phyloP scores from a whole-genome alignment of 1,140 invertebrate species.

The Drosophila teissieri region DNA sequence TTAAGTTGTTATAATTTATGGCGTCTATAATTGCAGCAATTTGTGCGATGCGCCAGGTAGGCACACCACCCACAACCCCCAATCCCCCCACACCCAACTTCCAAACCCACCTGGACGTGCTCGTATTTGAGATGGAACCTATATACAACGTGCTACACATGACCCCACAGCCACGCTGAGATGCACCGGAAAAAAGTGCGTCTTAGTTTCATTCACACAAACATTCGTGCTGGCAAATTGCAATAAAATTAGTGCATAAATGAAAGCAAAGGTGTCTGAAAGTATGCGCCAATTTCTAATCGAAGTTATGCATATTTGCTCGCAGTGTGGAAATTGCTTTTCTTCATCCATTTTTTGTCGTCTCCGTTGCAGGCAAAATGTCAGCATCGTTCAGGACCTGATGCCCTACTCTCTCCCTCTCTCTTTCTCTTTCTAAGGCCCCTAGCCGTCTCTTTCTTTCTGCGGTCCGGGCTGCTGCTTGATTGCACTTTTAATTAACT shows the following conservation, averaged over 20 bases:
- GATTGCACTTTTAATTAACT: conserved; percentile 83
- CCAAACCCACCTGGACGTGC: conserved; percentile 13
- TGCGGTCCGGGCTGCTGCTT: conserved; percentile 59
- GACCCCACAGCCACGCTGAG: conserved; percentile 2
- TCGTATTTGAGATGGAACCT: conserved; percentile 58
- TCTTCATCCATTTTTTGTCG: conserved; percentile 38
- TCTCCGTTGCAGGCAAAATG: conserved; percentile 49
- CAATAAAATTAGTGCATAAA: too few relatives aligned
- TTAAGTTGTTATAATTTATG: conserved; percentile 74
- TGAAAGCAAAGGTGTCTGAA: too few relatives aligned
- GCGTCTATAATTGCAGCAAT: conserved; percentile 80
- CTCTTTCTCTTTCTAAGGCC: conserved; percentile 27
- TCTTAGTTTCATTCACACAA: too few relatives aligned
- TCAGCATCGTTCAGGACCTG: conserved; percentile 47
- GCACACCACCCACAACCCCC: background rate
- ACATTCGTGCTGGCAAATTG: too few relatives aligned
- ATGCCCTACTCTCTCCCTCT: conserved; percentile 37
- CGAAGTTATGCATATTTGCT: too few relatives aligned
- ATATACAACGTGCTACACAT: conserved; percentile 46
- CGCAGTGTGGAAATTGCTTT: conserved; percentile 31
- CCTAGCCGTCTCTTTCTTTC: conserved; percentile 9
- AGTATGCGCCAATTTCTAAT: too few relatives aligned
- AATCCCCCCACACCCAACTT: background rate
- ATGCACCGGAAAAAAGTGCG: background rate
- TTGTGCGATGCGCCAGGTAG: conserved; percentile 46